Evolutionary conservation across 1,140 invertebrate species (phyloP).

Genomic region (Euwallacea fornicatus): DNA sequence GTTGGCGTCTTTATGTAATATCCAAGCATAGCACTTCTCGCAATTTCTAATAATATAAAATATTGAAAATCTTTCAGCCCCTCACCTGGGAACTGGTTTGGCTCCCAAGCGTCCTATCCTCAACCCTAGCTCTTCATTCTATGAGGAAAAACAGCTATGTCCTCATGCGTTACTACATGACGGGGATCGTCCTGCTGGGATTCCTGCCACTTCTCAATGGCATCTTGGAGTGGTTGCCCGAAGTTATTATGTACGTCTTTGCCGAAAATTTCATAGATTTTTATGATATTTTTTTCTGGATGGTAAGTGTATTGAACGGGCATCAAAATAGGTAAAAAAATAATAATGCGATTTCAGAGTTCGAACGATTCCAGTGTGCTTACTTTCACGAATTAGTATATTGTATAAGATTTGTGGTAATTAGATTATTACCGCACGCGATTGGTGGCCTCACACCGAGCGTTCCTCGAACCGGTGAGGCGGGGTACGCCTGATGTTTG

Average conservation of each 20-base stretch:
- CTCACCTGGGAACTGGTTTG: slow-evolving; percentile 94
- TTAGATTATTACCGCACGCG: no score
- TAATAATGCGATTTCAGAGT: no score
- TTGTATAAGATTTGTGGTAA: no score
- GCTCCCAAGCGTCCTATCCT: slow-evolving; percentile 82
- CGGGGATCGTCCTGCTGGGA: slow-evolving; percentile 77
- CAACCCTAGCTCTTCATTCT: slow-evolving; percentile 83
- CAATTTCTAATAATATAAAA: background rate
- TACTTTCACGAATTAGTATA: no score
- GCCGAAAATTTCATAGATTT: slow-evolving; percentile 56
- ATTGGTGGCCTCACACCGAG: no score
- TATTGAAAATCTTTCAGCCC: slow-evolving; percentile 59
- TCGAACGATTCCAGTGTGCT: no score
- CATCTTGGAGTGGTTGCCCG: slow-evolving; percentile 77
- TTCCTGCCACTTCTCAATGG: slow-evolving; percentile 82
- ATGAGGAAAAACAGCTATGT: slow-evolving; percentile 80
- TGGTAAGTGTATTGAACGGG: slow-evolving; percentile 5
- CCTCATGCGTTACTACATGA: slow-evolving; percentile 79
- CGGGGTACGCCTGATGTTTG: no score
- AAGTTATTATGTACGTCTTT: slow-evolving; percentile 79
- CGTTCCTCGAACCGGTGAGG: no score
- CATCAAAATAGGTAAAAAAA: background rate
- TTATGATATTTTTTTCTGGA: slow-evolving; percentile 15
- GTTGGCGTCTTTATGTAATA: no score
- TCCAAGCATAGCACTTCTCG: background rate